These are phyloP conservation scores for Troides aeacus DNA, from an alignment of 2,888 invertebrate genomes.

Conservation along the genomic window DNA sequence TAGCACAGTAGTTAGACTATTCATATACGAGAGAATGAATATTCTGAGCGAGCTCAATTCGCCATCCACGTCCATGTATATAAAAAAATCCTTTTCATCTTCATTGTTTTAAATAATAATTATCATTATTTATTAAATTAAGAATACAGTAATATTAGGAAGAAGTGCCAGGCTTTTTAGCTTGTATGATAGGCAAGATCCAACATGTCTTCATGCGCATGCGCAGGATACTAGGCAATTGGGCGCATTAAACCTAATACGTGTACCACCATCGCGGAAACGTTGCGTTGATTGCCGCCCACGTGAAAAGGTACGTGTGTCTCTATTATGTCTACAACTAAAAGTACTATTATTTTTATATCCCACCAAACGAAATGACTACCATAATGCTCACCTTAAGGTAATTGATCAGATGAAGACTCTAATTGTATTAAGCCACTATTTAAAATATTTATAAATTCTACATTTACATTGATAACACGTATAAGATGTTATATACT, in stretches of 20 bases:
- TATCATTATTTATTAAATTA: too few relatives aligned
- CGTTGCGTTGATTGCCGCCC: slow-evolving; percentile 18
- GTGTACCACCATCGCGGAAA: slow-evolving; percentile 22
- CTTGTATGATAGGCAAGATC: background rate
- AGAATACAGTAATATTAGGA: too few relatives aligned
- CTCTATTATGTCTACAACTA: background rate
- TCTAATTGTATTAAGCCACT: too few relatives aligned
- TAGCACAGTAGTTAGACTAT: too few relatives aligned
- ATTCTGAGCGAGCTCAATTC: background rate
- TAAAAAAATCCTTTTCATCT: too few relatives aligned
- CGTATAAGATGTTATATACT: too few relatives aligned
- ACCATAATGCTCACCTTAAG: background rate
- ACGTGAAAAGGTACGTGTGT: background rate
- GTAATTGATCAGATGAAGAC: too few relatives aligned
- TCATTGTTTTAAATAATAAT: background rate
- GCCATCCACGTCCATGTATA: background rate
- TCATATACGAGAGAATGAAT: background rate
- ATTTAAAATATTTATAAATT: too few relatives aligned
- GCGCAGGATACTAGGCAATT: slow-evolving; percentile 44
- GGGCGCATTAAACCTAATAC: slow-evolving; percentile 24
- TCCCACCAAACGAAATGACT: background rate
- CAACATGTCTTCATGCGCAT: slow-evolving; percentile 33
- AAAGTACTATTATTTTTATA: background rate
- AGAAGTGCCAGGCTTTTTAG: too few relatives aligned
- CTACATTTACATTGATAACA: too few relatives aligned